Evolutionary conservation across 2,797 vertebrate species (phyloP).

Genomic region (Botia almorhae): DNA sequence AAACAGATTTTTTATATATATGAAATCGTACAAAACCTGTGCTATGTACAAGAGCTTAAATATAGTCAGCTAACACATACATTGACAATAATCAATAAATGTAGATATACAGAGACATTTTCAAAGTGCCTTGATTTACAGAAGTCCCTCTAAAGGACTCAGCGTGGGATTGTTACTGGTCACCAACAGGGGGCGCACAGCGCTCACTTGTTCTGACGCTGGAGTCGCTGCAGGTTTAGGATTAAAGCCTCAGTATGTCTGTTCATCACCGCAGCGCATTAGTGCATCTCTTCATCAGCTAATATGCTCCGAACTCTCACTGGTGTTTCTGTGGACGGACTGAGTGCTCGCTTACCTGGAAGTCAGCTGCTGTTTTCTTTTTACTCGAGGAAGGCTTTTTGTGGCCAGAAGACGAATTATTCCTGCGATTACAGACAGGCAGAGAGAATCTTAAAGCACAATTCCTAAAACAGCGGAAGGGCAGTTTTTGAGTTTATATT

Average conservation of each 20-base stretch:
- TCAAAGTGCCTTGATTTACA: too few relatives aligned
- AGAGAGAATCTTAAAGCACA: neutral
- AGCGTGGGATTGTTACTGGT: neutral
- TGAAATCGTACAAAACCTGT: too few relatives aligned
- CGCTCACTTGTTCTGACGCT: neutral
- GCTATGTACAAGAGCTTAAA: too few relatives aligned
- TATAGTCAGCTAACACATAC: neutral
- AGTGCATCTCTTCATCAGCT: slow-evolving; percentile 50
- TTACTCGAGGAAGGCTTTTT: slow-evolving; percentile 70
- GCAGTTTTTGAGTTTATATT: too few relatives aligned
- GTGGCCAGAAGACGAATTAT: slow-evolving; percentile 68
- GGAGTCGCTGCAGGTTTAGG: slow-evolving; percentile 19
- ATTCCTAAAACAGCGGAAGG: slow-evolving; percentile 1
- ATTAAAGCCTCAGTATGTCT: slow-evolving; percentile 44
- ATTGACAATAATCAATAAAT: neutral
- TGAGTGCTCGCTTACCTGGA: slow-evolving; percentile 74
- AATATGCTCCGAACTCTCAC: slow-evolving; percentile 21
- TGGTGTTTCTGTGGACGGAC: slow-evolving; percentile 33
- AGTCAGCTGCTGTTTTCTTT: slow-evolving; percentile 74
- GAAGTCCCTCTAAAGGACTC: slow-evolving; percentile 17
- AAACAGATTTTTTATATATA: too few relatives aligned
- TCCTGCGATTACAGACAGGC: slow-evolving; percentile 62
- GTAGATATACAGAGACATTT: too few relatives aligned
- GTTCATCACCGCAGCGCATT: slow-evolving; percentile 54
- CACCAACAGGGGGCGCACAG: neutral